Evolutionary conservation across 2,113 vertebrate species (phyloP).

Genomic region (Origma solitaria): DNA sequence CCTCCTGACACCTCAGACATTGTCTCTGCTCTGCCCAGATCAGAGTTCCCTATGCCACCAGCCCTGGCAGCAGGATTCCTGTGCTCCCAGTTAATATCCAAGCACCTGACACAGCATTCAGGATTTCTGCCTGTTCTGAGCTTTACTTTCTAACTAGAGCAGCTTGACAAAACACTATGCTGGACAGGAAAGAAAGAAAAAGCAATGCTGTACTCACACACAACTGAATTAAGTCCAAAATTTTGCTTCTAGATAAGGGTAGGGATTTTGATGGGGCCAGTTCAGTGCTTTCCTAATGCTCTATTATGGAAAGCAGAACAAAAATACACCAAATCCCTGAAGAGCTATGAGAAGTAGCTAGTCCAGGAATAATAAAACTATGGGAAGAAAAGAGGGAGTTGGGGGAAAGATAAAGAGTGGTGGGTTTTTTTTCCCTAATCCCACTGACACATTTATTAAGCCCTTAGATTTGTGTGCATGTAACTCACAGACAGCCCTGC

Average conservation of each 20-base stretch:
- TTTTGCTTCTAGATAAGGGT: neutral
- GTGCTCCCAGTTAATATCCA: neutral
- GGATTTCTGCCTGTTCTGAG: neutral
- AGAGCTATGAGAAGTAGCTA: neutral
- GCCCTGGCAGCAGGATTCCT: neutral
- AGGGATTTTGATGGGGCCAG: neutral
- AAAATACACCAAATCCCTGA: conserved; percentile 19
- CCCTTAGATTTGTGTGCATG: neutral
- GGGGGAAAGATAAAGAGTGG: neutral
- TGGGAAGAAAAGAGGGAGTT: neutral
- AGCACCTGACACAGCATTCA: neutral
- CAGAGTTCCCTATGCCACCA: neutral
- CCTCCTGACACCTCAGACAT: neutral
- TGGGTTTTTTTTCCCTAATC: neutral
- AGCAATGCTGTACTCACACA: neutral
- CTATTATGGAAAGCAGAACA: neutral
- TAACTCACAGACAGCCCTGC: neutral
- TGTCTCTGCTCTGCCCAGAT: neutral
- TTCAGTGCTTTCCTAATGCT: neutral
- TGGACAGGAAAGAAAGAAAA: neutral
- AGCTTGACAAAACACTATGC: neutral
- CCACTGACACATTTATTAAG: neutral
- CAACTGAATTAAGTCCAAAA: neutral
- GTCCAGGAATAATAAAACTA: neutral
- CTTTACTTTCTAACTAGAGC: neutral